Percentiles rank a stretch among this genome's conserved stretches.
Conservation (phyloP, 92 coral and sea anemone genomes). For the Epizoanthus rinbou region DNA sequence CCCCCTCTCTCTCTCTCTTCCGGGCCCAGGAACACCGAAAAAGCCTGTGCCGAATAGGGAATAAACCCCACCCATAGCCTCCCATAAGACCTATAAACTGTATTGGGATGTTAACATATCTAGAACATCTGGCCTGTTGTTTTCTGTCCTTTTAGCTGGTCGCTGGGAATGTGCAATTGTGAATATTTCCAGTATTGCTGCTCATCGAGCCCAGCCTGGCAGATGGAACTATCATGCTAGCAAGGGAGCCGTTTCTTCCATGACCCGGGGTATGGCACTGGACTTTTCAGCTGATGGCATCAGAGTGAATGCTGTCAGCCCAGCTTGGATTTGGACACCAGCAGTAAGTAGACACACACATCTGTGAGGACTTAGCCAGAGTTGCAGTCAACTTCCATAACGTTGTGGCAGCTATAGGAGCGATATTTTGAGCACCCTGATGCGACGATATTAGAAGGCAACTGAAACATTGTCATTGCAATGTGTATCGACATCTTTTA, state of each 20-base stretch:
- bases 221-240: slow-evolving; percentile 56
- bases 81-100: too few species aligned
- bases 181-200: slow-evolving; percentile 40
- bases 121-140: too few species aligned
- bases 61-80: too few species aligned
- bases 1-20: too few species aligned
- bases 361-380: not conserved
- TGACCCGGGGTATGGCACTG: slow-evolving; percentile 67
- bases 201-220: slow-evolving; percentile 33
- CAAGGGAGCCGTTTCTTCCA: slow-evolving; percentile 59
- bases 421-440: too few species aligned
- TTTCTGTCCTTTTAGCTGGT: slow-evolving; percentile 23
- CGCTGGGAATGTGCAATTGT: slow-evolving; percentile 46
- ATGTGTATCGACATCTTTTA: too few species aligned
- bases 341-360: slow-evolving; percentile 26
- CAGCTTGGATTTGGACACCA: slow-evolving; percentile 56
- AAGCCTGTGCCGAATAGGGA: too few species aligned
- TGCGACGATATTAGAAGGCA: too few species aligned
- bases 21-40: too few species aligned
- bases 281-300: slow-evolving; percentile 67
- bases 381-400: not conserved
- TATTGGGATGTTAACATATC: too few species aligned
- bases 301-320: slow-evolving; percentile 66
- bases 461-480: too few species aligned
- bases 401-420: not conserved